Evolutionary conservation across 2,888 invertebrate genomes (phyloP), one percentile per base, ranked within the genome.

Genomic region (Lapara coniferarum): DNA sequence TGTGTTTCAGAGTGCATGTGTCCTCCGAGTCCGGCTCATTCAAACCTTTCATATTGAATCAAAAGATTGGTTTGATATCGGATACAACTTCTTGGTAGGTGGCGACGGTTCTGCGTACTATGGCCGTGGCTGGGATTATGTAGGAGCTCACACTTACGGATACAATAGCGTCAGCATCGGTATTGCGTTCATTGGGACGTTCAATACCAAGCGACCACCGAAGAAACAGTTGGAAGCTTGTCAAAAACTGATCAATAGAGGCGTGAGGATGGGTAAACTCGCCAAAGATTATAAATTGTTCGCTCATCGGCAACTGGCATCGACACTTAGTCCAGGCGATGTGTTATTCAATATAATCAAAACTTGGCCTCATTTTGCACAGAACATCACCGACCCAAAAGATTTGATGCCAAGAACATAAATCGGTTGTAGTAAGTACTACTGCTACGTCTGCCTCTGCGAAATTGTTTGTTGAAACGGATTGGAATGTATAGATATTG

Each of bases 11-110:
- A 95, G 95, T 1, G 88, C 92, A 71, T 96, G 96, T 73, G 93
- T 95, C 2, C 91, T 94, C 10, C 92, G 93, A 1, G 95, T 96
- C 2, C 94, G 96, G 14, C 84, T 91, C 44, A 95, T 96, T 66
- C 97, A 97, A 85, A 94, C 90, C 37, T 96, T 93, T 77, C 97
- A 97, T 84, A 95, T 97, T 52, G 96, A 96, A 69, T 92, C 93
- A 0, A 81, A 83, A n/a, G 79, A 90, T 0, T 96, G 96, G 94
- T 93, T 73, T 56, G 97, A 97, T 81, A 97, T 97, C 37, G 95
- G 93, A 0, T 97, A 97, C 84, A 97, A 97, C 82, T 98, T 97
- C 77, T 87, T 97, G 2, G 95, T 97, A 2, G 97, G 97, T 0
- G 97, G 97, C 6, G 97, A 97, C 81, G 97, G 97, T 0, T 94